These are phyloP conservation scores for Apamea epomidion DNA, from an alignment of 2,888 invertebrate genomes.

Conservation along the genomic window DNA sequence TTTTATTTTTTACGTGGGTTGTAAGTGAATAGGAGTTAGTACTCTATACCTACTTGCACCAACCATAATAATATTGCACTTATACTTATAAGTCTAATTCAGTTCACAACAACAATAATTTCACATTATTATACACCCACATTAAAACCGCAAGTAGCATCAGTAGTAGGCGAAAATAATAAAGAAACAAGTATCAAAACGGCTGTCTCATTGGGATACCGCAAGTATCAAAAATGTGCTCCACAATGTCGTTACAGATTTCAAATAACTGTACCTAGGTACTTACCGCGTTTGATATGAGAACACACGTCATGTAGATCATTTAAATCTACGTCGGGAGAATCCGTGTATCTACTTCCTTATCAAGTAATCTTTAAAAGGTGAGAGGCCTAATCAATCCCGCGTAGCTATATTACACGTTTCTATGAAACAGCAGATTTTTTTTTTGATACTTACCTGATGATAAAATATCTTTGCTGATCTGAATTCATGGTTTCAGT, in stretches of 20 bases:
- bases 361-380: background rate
- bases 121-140: constrained; percentile 42
- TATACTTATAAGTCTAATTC: background rate
- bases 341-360: constrained; percentile 8
- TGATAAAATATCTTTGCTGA: too few relatives aligned
- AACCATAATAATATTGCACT: background rate
- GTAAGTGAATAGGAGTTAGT: background rate
- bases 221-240: constrained; percentile 77
- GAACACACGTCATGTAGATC: background rate
- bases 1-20: background rate
- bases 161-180: constrained; percentile 32
- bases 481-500: background rate
- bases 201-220: constrained; percentile 74
- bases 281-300: constrained; percentile 53
- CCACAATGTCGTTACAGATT: constrained; percentile 67
- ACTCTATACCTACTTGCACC: background rate
- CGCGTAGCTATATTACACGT: background rate
- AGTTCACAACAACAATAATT: constrained; percentile 5
- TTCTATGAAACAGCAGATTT: background rate
- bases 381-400: background rate
- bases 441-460: background rate
- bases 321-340: background rate
- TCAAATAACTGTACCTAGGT: constrained; percentile 71
- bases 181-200: constrained; percentile 63
- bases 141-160: constrained; percentile 22